A percentile compares a stretch with the other conserved stretches of the same genome.
Evolutionary conservation across 2,113 vertebrate genomes (phyloP).

Genomic region (Syngnathus typhle): DNA sequence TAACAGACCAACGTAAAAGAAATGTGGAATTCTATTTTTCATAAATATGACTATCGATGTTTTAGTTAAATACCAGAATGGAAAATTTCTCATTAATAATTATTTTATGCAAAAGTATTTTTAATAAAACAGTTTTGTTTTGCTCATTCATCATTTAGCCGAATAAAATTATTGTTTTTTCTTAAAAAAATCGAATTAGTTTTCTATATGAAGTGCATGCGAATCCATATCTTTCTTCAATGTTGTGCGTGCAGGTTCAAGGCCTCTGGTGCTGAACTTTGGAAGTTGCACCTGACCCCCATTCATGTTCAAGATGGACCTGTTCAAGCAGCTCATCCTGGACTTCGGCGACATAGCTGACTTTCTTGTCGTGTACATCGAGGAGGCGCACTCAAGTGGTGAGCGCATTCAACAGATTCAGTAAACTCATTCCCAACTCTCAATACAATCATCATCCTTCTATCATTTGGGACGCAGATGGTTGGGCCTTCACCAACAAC

Average conservation of each 20-base stretch:
- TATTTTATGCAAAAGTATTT: no score
- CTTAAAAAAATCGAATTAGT: not conserved
- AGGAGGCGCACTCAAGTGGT: constrained; percentile 89
- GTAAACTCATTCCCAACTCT: no score
- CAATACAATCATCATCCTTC: no score
- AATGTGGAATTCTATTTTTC: no score
- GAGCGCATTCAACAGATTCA: not conserved
- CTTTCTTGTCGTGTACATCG: constrained; percentile 86
- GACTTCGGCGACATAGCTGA: constrained; percentile 80
- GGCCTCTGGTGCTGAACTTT: constrained; percentile 85
- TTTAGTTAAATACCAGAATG: no score
- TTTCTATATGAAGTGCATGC: not conserved
- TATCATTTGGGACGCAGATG: constrained; percentile 64
- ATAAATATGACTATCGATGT: no score
- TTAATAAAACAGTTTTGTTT: no score
- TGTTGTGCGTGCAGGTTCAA: constrained; percentile 58
- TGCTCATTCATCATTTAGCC: no score
- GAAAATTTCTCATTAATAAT: no score
- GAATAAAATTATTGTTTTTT: no score
- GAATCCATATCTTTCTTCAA: not conserved
- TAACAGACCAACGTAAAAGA: no score
- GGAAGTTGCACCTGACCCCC: constrained; percentile 95
- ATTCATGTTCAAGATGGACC: constrained; percentile 83
- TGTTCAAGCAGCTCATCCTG: constrained; percentile 84
- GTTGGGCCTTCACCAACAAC: constrained; percentile 89